These are phyloP conservation scores for Laticauda colubrina DNA, from an alignment of 2,113 vertebrate genomes.

Conservation along the genomic window DNA sequence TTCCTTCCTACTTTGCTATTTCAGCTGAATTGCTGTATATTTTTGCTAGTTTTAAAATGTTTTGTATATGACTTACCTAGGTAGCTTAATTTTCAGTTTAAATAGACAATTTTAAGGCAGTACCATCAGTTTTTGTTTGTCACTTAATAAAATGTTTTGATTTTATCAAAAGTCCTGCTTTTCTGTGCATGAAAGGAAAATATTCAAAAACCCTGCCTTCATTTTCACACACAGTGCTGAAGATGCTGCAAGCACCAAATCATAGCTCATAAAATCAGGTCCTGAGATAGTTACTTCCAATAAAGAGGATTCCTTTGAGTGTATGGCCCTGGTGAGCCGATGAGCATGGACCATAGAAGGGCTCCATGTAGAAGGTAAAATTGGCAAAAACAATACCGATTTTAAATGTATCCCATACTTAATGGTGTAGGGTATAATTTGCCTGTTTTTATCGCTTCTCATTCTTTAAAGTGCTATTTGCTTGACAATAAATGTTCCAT, in stretches of 20 bases:
- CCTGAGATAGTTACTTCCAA: constrained; percentile 96
- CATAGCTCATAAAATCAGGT: constrained; percentile 98
- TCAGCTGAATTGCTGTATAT: constrained; percentile 65
- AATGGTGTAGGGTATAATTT: constrained; percentile 75
- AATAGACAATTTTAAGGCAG: constrained; percentile 71
- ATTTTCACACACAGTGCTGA: constrained; percentile 99
- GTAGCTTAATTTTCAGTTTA: constrained; percentile 69
- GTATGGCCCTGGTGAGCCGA: constrained; percentile 91
- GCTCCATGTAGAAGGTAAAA: constrained; percentile 99
- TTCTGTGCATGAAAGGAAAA: constrained; percentile 74
- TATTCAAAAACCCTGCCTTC: constrained; percentile 94
- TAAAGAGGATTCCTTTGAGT: constrained; percentile 99
- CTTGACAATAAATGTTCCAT: constrained; percentile 77
- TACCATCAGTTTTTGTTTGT: constrained; percentile 72
- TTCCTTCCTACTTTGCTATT: constrained; percentile 70
- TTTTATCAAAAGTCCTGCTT: constrained; percentile 79
- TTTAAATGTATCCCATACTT: constrained; percentile 80
- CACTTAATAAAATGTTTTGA: constrained; percentile 77
- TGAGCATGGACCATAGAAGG: constrained; percentile 98
- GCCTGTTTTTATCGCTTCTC: constrained; percentile 75
- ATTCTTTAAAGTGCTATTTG: constrained; percentile 77
- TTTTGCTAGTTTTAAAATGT: constrained; percentile 75
- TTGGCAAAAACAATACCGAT: constrained; percentile 78
- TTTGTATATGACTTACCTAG: constrained; percentile 67
- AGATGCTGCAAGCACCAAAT: constrained; percentile 94